phyloP scores from a whole-genome alignment of 2,888 invertebrate species.

The Yponomeuta plumbellus region DNA sequence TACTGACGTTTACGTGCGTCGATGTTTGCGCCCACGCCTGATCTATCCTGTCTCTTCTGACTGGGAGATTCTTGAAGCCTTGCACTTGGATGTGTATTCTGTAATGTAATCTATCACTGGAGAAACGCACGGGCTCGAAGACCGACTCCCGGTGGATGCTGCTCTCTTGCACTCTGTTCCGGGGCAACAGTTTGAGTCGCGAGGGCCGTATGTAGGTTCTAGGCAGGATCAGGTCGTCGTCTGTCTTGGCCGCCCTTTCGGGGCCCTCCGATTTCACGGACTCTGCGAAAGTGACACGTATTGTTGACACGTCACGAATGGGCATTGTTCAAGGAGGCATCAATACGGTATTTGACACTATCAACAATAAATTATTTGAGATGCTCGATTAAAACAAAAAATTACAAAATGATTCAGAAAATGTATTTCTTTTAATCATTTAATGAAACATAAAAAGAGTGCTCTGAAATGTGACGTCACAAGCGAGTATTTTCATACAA shows the following conservation, averaged over 20 bases:
- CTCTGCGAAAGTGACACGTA: neutral
- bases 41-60: conserved; percentile 22
- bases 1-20: conserved; percentile 23
- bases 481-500: too few species aligned
- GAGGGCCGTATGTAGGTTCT: conserved; percentile 43
- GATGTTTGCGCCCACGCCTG: conserved; percentile 22
- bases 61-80: conserved; percentile 18
- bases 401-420: too few species aligned
- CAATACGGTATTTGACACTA: too few species aligned
- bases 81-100: conserved; percentile 17
- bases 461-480: too few species aligned
- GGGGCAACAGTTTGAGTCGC: conserved; percentile 42
- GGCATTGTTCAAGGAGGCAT: too few species aligned
- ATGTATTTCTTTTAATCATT: too few species aligned
- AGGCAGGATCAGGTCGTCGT: conserved; percentile 50
- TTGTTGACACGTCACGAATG: neutral
- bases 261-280: conserved; percentile 35
- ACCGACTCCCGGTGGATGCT: conserved; percentile 41
- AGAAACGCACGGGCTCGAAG: conserved; percentile 42
- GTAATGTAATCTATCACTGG: conserved; percentile 15
- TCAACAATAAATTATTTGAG: too few species aligned
- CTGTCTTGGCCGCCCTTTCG: conserved; percentile 39
- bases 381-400: too few species aligned
- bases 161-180: conserved; percentile 29
- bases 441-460: too few species aligned